Conservation (phyloP, 2,888 invertebrate genomes). For the Phytoseiulus persimilis region DNA sequence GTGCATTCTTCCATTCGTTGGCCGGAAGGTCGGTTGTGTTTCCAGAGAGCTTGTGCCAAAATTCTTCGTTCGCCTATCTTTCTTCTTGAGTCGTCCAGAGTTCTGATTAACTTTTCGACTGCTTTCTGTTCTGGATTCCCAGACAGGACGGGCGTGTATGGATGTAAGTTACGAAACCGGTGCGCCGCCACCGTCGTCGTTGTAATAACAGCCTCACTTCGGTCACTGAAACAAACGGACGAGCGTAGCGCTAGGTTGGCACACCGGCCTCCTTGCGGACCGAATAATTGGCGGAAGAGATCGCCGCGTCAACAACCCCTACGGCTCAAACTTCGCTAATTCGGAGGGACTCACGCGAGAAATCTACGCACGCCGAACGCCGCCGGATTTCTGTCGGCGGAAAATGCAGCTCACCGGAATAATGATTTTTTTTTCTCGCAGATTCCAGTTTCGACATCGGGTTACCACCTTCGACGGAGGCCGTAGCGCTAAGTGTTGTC, state of each 20-base stretch:
- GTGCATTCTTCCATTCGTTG: neutral
- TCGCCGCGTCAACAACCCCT: neutral
- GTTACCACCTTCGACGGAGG: neutral
- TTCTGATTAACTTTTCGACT: neutral
- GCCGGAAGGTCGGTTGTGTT: neutral
- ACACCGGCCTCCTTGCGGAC: neutral
- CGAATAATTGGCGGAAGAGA: slow-evolving; percentile 5
- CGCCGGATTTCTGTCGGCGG: neutral
- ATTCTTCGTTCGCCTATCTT: neutral
- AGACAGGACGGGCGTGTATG: neutral
- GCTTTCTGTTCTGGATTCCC: neutral
- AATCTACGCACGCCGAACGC: neutral
- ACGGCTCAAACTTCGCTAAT: neutral
- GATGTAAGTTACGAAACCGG: neutral
- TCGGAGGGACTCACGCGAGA: neutral
- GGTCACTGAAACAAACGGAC: too few relatives aligned
- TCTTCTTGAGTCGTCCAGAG: neutral
- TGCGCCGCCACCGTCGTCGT: too few relatives aligned
- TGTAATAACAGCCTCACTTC: too few relatives aligned
- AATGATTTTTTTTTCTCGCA: neutral
- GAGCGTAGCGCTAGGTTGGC: too few relatives aligned
- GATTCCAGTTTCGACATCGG: neutral
- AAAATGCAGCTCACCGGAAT: neutral
- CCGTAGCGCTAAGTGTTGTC: neutral
- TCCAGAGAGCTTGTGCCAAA: neutral